Conservation (phyloP, 1,140 invertebrate genomes). For the Pemphigus obesinymphae region DNA sequence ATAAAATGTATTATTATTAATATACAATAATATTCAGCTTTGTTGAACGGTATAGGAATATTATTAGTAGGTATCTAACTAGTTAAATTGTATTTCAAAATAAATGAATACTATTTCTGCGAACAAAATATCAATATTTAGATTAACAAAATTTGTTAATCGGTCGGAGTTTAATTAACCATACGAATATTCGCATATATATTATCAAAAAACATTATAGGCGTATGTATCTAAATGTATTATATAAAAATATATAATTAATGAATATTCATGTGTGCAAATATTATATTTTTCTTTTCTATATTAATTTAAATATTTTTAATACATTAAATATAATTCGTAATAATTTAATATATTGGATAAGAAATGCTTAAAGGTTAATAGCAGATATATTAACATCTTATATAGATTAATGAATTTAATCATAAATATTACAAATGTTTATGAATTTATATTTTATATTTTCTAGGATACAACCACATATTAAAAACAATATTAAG, state of each 20-base stretch:
- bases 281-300: not conserved
- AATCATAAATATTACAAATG: not conserved
- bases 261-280: not conserved
- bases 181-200: not conserved
- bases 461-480: too few species aligned
- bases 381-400: not conserved
- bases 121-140: not conserved
- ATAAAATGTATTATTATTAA: too few species aligned
- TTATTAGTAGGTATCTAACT: too few species aligned
- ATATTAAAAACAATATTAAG: too few species aligned
- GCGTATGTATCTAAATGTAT: not conserved
- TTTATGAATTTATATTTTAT: too few species aligned
- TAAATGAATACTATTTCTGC: too few species aligned
- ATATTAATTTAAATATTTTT: too few species aligned
- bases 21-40: too few species aligned
- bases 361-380: not conserved
- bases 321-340: not conserved
- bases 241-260: not conserved
- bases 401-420: not conserved
- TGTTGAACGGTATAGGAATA: too few species aligned
- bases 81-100: too few species aligned
- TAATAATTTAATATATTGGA: not conserved
- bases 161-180: not conserved
- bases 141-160: not conserved
- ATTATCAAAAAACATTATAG: not conserved